Evolutionary conservation across 2,113 vertebrate species (phyloP).

Genomic region (Zosterops pallidus): DNA sequence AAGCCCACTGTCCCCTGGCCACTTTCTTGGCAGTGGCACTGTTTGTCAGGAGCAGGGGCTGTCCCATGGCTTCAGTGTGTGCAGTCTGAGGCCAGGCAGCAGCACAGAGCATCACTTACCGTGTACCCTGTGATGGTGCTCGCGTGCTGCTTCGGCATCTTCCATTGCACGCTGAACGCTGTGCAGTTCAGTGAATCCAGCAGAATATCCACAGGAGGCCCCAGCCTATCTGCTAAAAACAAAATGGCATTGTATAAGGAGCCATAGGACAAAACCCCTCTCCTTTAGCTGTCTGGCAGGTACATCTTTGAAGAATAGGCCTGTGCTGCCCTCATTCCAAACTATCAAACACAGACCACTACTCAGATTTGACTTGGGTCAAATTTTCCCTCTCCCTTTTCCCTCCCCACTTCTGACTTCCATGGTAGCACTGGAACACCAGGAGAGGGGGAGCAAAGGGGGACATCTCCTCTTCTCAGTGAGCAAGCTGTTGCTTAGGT

Average conservation of each 20-base stretch:
- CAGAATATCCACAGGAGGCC: conserved; percentile 85
- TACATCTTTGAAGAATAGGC: neutral
- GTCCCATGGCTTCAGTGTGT: fast-evolving
- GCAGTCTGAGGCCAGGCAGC: neutral
- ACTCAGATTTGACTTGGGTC: neutral
- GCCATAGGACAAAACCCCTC: neutral
- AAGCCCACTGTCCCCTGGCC: neutral
- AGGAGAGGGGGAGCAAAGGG: fast-evolving
- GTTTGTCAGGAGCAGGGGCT: neutral
- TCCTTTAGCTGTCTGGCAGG: neutral
- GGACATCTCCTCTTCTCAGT: neutral
- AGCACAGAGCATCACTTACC: conserved; percentile 62
- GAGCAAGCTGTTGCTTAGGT: neutral
- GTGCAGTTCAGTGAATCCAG: conserved; percentile 91
- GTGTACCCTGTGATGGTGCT: conserved; percentile 87
- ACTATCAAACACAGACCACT: neutral
- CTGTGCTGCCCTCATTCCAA: neutral
- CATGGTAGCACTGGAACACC: neutral
- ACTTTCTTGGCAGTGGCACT: fast-evolving
- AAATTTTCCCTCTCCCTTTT: neutral
- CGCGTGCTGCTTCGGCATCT: conserved; percentile 82
- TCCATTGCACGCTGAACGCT: conserved; percentile 87
- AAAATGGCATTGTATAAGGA: conserved; percentile 35
- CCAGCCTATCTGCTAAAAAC: conserved; percentile 82
- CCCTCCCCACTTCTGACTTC: neutral